A percentile compares a stretch with the other conserved stretches of the same genome.
Conservation (phyloP, 2,888 invertebrate species). For the Eristalinus aeneus region DNA sequence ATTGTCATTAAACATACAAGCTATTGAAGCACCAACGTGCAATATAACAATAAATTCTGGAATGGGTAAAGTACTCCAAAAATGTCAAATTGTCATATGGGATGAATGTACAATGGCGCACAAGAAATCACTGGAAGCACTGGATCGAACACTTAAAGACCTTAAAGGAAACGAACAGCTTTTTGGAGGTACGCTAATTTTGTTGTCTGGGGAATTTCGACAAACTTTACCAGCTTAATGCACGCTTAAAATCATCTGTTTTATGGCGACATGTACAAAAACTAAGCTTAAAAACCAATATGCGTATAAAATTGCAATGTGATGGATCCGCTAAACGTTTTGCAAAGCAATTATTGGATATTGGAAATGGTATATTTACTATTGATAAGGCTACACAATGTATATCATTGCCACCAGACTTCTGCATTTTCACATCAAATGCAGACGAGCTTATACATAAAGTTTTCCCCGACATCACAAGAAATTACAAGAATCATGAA, state of each 20-base stretch:
- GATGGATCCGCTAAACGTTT: background rate
- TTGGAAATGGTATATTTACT: background rate
- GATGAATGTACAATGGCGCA: conserved; percentile 56
- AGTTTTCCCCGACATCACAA: conserved; percentile 41
- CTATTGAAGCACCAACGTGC: conserved; percentile 46
- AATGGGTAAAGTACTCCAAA: conserved; percentile 27
- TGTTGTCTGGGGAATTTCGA: conserved; percentile 74
- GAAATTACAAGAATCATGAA: conserved; percentile 53
- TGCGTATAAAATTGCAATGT: conserved; percentile 29
- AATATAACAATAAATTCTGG: conserved; percentile 53
- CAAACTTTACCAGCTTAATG: conserved; percentile 66
- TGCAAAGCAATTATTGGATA: background rate
- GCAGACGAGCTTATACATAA: conserved; percentile 12
- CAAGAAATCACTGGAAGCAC: conserved; percentile 39
- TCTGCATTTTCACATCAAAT: background rate
- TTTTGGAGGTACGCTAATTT: conserved; percentile 61
- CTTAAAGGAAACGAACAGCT: conserved; percentile 38
- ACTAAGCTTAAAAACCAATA: conserved; percentile 30
- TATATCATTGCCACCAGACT: conserved; percentile 1
- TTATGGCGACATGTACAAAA: conserved; percentile 21
- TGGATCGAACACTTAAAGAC: conserved; percentile 62
- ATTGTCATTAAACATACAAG: too few species aligned
- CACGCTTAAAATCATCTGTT: conserved; percentile 40
- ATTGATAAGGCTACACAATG: conserved; percentile 15
- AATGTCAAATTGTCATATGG: conserved; percentile 49